Conservation (phyloP, 1,140 invertebrate species). For the Zaprionus vittiger region DNA sequence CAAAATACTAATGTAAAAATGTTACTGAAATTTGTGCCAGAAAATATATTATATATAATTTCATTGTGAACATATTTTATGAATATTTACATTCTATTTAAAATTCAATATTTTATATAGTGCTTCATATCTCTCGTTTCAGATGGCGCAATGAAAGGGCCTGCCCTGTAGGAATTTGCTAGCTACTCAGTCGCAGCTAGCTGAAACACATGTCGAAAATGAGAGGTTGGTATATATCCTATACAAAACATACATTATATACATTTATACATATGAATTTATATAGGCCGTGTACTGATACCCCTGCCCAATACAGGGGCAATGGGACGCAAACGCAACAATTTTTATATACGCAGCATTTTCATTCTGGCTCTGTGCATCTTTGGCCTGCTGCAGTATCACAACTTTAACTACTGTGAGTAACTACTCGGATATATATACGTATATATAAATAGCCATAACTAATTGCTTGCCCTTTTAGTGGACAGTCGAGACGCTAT, state of each 20-base stretch:
- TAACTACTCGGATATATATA: not conserved
- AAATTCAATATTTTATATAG: not conserved
- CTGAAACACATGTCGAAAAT: constrained; percentile 67
- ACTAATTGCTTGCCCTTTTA: constrained; percentile 9
- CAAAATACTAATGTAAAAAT: not conserved
- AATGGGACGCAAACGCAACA: constrained; percentile 78
- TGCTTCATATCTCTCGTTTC: not conserved
- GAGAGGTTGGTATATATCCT: constrained; percentile 53
- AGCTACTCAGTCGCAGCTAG: constrained; percentile 19
- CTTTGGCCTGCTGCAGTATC: constrained; percentile 89
- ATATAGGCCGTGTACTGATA: constrained; percentile 73
- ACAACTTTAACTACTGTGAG: constrained; percentile 87
- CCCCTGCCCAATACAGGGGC: constrained; percentile 81
- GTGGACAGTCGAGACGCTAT: constrained; percentile 66
- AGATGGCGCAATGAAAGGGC: constrained; percentile 59
- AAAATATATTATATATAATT: too few species aligned
- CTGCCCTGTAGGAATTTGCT: constrained; percentile 36
- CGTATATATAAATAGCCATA: not conserved
- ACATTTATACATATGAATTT: not conserved
- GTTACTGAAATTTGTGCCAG: not conserved
- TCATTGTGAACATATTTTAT: too few species aligned
- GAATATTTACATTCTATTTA: not conserved
- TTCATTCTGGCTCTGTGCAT: constrained; percentile 88
- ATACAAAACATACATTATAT: not conserved
- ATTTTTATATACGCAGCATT: constrained; percentile 86